These are phyloP conservation scores for Rhagologus leucostigma DNA, from an alignment of 2,113 vertebrate genomes.

Conservation along the genomic window DNA sequence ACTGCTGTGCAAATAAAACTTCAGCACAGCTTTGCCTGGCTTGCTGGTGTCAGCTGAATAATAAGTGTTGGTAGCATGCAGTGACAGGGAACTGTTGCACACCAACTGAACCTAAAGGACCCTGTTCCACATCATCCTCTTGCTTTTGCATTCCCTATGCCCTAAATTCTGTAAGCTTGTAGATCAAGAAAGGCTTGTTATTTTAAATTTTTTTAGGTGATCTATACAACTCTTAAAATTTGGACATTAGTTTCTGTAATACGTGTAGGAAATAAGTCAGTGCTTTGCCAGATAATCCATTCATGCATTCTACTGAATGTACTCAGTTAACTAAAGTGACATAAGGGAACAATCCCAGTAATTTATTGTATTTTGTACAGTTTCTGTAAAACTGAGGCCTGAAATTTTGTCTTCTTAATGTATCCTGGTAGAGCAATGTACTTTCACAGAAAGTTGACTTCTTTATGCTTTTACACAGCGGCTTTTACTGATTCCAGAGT, in stretches of 20 bases:
- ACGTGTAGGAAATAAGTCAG: background rate
- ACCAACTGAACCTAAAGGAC: background rate
- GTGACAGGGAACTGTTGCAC: background rate
- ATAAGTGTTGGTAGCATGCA: background rate
- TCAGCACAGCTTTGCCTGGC: background rate
- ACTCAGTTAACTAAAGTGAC: background rate
- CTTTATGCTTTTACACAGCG: background rate
- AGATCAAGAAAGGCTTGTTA: background rate
- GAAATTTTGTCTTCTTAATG: background rate
- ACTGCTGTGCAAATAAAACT: background rate
- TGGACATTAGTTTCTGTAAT: background rate
- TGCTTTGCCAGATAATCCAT: background rate
- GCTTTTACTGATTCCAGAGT: constrained; percentile 36
- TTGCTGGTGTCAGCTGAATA: background rate
- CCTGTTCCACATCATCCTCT: background rate
- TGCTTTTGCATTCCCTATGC: background rate
- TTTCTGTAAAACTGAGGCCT: background rate
- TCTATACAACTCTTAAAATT: background rate
- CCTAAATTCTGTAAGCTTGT: background rate
- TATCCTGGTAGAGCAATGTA: background rate
- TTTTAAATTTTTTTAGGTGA: background rate
- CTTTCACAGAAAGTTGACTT: background rate
- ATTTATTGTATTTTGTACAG: background rate
- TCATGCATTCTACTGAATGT: background rate
- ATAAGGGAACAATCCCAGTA: background rate